These are phyloP conservation scores for Tangara arthus DNA, from an alignment of 2,797 vertebrate genomes.

Conservation along the genomic window DNA sequence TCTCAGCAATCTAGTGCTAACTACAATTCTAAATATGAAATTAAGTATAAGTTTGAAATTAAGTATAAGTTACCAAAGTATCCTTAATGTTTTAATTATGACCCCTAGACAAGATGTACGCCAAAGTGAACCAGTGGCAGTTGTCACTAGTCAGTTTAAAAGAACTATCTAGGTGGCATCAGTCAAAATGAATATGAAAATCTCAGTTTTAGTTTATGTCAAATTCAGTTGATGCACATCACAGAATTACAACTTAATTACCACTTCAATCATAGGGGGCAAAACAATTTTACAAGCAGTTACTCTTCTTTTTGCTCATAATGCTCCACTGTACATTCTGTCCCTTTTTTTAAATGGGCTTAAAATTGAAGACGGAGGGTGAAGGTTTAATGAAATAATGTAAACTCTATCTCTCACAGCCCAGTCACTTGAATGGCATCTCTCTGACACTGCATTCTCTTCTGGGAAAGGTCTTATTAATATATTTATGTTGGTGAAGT, in stretches of 20 bases:
- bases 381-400: constrained; percentile 30
- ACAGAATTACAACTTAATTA: constrained; percentile 34
- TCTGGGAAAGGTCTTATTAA: constrained; percentile 7
- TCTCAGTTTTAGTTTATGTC: not conserved
- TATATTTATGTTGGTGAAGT: constrained; percentile 5
- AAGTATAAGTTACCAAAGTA: not conserved
- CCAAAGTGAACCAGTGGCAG: not conserved
- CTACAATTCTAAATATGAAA: not conserved
- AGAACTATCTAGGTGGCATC: not conserved
- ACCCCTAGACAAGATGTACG: not conserved
- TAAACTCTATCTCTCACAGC: not conserved
- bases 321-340: not conserved
- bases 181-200: not conserved
- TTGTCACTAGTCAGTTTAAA: not conserved
- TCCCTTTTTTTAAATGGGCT: not conserved
- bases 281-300: not conserved
- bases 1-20: not conserved
- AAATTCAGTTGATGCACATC: not conserved
- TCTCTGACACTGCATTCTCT: constrained; percentile 5
- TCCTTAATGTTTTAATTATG: not conserved
- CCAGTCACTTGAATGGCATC: constrained; percentile 17
- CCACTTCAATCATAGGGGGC: not conserved
- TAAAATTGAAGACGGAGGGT: not conserved
- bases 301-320: not conserved
- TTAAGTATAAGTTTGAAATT: not conserved